A percentile compares a stretch with the other conserved stretches of the same genome.
These are phyloP conservation scores for Paracentrotus lividus DNA, from an alignment of 53 echinoderm and acorn worm genomes.

Conservation along the genomic window DNA sequence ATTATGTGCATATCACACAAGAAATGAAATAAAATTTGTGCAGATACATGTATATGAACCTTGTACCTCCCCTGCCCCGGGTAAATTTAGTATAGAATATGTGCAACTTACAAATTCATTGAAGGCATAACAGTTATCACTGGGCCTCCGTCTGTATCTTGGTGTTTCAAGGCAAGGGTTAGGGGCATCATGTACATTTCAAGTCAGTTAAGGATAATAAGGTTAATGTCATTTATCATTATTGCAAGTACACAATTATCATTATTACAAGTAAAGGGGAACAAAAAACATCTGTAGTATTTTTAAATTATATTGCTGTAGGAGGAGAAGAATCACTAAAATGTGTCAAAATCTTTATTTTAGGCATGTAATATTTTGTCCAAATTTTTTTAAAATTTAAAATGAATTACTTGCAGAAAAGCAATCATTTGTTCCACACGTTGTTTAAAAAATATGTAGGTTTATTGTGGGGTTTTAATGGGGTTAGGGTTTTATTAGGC, in stretches of 20 bases:
- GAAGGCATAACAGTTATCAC: constrained; percentile 85
- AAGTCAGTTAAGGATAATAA: constrained; percentile 41
- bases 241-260: background rate
- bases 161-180: constrained; percentile 78
- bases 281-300: too few species aligned
- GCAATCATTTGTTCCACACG: background rate
- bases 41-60: too few species aligned
- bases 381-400: background rate
- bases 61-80: too few species aligned
- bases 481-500: too few species aligned
- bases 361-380: background rate
- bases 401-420: background rate
- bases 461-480: too few species aligned
- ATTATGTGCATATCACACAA: too few species aligned
- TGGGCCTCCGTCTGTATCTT: constrained; percentile 82
- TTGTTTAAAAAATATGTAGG: too few species aligned
- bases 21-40: too few species aligned
- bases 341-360: background rate
- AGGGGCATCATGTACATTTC: constrained; percentile 75
- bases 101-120: constrained; percentile 72
- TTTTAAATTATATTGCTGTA: too few species aligned
- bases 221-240: too few species aligned
- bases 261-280: background rate
- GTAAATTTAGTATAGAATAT: background rate
- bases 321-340: too few species aligned